Evolutionary conservation across 2,113 vertebrate genomes (phyloP), one percentile per base, ranked within the genome.

Genomic region (Heterocephalus glaber): DNA sequence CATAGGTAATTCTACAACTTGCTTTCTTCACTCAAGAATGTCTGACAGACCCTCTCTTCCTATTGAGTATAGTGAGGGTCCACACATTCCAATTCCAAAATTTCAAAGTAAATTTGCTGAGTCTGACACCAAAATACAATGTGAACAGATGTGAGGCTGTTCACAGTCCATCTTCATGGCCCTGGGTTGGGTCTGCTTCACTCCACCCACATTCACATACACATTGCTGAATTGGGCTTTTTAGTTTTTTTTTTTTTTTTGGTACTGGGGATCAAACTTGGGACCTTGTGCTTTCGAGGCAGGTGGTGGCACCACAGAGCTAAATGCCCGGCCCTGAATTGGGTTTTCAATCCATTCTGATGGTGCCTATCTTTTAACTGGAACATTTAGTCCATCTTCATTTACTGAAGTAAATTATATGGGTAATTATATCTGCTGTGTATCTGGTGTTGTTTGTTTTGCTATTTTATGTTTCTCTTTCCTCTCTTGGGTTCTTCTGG

Each of bases 221-320:
- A 1, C 7, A 3, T 1, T 3, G 11, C 49, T 13, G 28, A 14
- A 3, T 0, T 1, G 38, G 19, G 20, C n/a, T n/a, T n/a, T n/a
- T n/a, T n/a, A n/a, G n/a, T n/a, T n/a, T n/a, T n/a, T n/a, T n/a
- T n/a, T n/a, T n/a, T n/a, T n/a, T n/a, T n/a, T n/a, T n/a, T n/a
- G n/a, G n/a, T n/a, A n/a, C n/a, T n/a, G n/a, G n/a, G n/a, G n/a
- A n/a, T n/a, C n/a, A n/a, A n/a, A n/a, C n/a, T n/a, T n/a, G n/a
- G n/a, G n/a, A n/a, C n/a, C n/a, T n/a, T n/a, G n/a, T n/a, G n/a
- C n/a, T n/a, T n/a, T n/a, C n/a, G n/a, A n/a, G n/a, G n/a, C n/a
- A n/a, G n/a, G n/a, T n/a, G n/a, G n/a, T n/a, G n/a, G n/a, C n/a
- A n/a, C n/a, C n/a, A n/a, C n/a, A n/a, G n/a, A n/a, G n/a, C n/a